phyloP scores from a whole-genome alignment of 2,888 invertebrate genomes.

The Crioceris asparagi region DNA sequence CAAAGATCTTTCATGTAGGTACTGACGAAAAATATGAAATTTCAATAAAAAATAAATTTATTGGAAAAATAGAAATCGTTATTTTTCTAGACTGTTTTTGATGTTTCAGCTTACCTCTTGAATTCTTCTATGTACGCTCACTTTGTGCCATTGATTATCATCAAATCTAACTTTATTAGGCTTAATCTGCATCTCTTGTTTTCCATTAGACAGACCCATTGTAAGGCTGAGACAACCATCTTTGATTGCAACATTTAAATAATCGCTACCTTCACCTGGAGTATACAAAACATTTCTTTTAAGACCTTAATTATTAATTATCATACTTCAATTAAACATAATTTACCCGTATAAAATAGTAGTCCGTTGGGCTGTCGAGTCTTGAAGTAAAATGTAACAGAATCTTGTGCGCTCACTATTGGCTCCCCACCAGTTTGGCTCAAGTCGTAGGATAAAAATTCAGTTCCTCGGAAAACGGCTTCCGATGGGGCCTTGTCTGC shows the following conservation, averaged over 20 bases:
- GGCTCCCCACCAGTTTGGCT: constrained; percentile 78
- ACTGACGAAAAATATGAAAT: too few species aligned
- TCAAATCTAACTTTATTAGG: constrained; percentile 84
- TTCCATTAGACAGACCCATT: constrained; percentile 83
- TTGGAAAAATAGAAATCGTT: too few species aligned
- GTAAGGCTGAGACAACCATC: constrained; percentile 82
- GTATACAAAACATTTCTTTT: constrained; percentile 1
- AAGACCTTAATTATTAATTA: not conserved
- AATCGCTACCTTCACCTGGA: constrained; percentile 78
- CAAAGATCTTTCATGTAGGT: too few species aligned
- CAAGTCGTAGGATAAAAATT: constrained; percentile 85
- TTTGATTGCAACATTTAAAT: constrained; percentile 76
- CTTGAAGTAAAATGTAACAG: constrained; percentile 84
- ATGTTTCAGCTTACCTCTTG: constrained; percentile 62
- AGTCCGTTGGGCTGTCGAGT: constrained; percentile 84
- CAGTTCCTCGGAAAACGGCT: constrained; percentile 84
- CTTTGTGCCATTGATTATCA: constrained; percentile 94
- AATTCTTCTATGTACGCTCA: constrained; percentile 78
- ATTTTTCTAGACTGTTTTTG: too few species aligned
- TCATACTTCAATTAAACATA: constrained; percentile 2
- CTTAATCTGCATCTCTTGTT: constrained; percentile 81
- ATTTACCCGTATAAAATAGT: constrained; percentile 81
- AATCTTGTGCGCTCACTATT: constrained; percentile 82
- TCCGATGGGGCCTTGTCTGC: constrained; percentile 88
- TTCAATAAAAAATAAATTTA: too few species aligned